Evolutionary conservation across 2,113 vertebrate genomes (phyloP).

Genomic region (Butorides virescens): DNA sequence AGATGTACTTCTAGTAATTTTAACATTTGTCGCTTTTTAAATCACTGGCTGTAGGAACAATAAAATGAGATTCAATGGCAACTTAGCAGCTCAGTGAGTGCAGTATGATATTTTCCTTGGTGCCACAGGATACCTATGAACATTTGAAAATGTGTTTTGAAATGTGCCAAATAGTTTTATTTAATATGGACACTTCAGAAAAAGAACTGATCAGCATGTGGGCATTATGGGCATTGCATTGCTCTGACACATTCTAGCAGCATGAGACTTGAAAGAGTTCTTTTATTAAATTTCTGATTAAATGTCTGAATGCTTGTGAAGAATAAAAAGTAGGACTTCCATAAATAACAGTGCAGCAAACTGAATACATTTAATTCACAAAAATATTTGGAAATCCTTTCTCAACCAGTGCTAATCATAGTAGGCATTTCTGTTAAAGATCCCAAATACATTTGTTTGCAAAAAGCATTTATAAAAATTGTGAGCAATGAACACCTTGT

Average conservation of each 20-base stretch:
- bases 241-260: constrained; percentile 16
- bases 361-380: background rate
- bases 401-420: background rate
- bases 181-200: constrained; percentile 34
- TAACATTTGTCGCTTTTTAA: background rate
- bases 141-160: constrained; percentile 40
- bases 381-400: background rate
- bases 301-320: constrained; percentile 33
- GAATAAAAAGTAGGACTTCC: constrained; percentile 12
- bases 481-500: background rate
- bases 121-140: background rate
- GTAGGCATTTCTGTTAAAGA: background rate
- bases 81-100: constrained; percentile 17
- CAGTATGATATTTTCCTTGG: constrained; percentile 2
- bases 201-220: constrained; percentile 44
- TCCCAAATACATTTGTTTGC: background rate
- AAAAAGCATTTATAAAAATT: background rate
- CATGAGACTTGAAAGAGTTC: background rate
- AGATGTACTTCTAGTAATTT: background rate
- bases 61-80: background rate
- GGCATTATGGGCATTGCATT: constrained; percentile 29
- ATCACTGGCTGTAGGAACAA: background rate
- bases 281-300: constrained; percentile 61
- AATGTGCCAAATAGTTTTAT: constrained; percentile 47
- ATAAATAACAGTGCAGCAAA: background rate